Evolutionary conservation across 2,888 invertebrate genomes (phyloP).

Genomic region (Drosophila anomalata): DNA sequence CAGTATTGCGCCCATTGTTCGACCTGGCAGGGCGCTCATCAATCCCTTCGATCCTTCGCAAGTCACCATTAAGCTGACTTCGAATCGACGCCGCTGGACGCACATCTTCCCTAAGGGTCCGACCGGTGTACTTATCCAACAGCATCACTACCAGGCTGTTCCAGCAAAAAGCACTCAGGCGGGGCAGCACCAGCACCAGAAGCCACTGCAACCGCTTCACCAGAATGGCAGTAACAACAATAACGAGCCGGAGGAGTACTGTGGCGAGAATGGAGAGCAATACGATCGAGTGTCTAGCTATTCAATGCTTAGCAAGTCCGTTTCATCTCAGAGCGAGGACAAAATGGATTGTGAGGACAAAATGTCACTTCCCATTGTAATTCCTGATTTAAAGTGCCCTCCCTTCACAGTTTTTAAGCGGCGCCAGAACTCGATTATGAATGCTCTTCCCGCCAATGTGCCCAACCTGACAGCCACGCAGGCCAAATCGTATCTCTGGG

Average conservation of each 20-base stretch:
- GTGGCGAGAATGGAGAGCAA: constrained; percentile 76
- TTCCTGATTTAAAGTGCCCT: not conserved
- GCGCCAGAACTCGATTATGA: constrained; percentile 76
- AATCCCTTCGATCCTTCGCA: constrained; percentile 99
- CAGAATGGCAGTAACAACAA: constrained; percentile 36
- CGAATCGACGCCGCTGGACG: constrained; percentile 97
- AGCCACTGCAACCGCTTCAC: constrained; percentile 27
- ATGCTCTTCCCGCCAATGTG: constrained; percentile 57
- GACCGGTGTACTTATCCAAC: constrained; percentile 95
- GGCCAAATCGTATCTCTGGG: constrained; percentile 89
- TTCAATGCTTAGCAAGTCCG: constrained; percentile 75
- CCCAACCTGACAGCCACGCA: constrained; percentile 75
- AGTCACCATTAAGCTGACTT: constrained; percentile 97
- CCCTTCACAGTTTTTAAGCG: constrained; percentile 68
- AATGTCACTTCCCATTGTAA: too few relatives aligned
- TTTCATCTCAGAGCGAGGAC: constrained; percentile 71
- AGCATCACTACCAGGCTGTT: constrained; percentile 95
- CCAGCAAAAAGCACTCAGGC: constrained; percentile 84
- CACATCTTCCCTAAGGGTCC: constrained; percentile 99
- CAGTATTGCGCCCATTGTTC: constrained; percentile 86
- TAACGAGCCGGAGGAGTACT: constrained; percentile 62
- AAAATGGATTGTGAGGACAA: constrained; percentile 72
- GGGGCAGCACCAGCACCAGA: constrained; percentile 25
- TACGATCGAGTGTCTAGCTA: constrained; percentile 82
- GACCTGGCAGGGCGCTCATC: constrained; percentile 94